Base-by-base conservation (phyloP, 2,113 vertebrate genomes). In the Dicentrarchus labrax region DNA sequence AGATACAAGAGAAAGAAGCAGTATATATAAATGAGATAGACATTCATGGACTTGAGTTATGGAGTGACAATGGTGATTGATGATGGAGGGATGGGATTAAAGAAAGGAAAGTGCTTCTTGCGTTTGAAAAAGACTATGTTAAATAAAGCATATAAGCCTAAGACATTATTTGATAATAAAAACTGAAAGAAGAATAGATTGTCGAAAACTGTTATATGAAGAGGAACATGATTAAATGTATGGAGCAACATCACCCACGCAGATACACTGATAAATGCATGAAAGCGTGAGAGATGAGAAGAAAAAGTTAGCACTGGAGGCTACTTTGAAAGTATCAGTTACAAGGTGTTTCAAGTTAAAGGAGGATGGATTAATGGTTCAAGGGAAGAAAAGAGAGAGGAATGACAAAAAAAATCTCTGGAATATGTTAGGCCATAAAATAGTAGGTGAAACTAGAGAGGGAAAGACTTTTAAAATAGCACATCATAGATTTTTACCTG, bases 291-390 rank as follows among this genome's bases (percentile, higher is more conserved):
- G 59, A 65, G 45, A 72, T 13, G 4, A 30, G 10, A 45, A n/a
- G 54, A 47, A 80, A 81, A 70, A 54, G 13, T 43, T 43, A 78
- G 69, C 66, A 56, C 43, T 39, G n/a, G 59, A 72, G 59, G 78
- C 38, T 15, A 69, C 74, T 83, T 91, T 85, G 69, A 89, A 87
- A 84, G 83, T 51, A 72, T 91, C 74, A 12, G 61, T 88, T 81
- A 67, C 54, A 82, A 80, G 66, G 73, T 84, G 82, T 86, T 90
- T 83, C 8, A 72, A 67, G 83, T 84, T 85, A 60, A 77, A 85
- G 62, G 71, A 60, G 67, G 82, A 86, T 77, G 64, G 73, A 92
- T 85, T 85, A 87, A 78, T 66, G 66, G 45, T 64, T 73, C 22
- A 36, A 68, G 8, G 41, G 45, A 78, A 51, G 39, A 62, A 30